Percentiles rank a stretch among this genome's conserved stretches.
Conservation (phyloP, 2,797 vertebrate species). For the Poeciliopsis gracilis region DNA sequence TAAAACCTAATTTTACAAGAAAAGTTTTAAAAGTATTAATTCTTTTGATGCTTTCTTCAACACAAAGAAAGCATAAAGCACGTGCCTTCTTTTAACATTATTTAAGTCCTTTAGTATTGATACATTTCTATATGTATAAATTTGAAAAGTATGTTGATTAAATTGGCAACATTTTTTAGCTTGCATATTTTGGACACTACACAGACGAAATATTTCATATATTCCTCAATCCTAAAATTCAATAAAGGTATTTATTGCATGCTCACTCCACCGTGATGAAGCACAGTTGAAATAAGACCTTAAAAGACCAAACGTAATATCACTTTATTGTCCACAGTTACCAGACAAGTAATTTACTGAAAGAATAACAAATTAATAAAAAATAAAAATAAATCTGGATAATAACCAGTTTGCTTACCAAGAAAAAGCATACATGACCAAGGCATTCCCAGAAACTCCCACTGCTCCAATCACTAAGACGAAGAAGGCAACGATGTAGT, state of each 20-base stretch:
- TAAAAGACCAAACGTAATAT: neutral
- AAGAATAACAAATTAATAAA: neutral
- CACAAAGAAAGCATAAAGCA: no score
- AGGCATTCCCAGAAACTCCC: constrained; percentile 77
- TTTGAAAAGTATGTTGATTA: neutral
- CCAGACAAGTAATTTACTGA: neutral
- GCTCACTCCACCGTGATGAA: neutral
- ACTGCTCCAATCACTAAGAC: constrained; percentile 80
- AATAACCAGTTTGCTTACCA: constrained; percentile 66
- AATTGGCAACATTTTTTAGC: neutral
- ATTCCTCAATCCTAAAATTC: neutral
- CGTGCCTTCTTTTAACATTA: neutral
- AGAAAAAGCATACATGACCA: constrained; percentile 84
- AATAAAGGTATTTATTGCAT: neutral
- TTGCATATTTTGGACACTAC: neutral
- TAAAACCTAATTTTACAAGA: neutral
- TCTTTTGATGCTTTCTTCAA: no score
- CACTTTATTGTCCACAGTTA: no score
- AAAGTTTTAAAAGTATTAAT: neutral
- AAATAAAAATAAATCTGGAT: neutral
- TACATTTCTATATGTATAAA: neutral
- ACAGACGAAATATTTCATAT: neutral
- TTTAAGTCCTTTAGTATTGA: neutral
- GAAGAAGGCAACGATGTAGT: constrained; percentile 82
- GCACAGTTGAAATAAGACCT: neutral